Conservation (phyloP, 2,113 vertebrate genomes). For the Strix uralensis region DNA sequence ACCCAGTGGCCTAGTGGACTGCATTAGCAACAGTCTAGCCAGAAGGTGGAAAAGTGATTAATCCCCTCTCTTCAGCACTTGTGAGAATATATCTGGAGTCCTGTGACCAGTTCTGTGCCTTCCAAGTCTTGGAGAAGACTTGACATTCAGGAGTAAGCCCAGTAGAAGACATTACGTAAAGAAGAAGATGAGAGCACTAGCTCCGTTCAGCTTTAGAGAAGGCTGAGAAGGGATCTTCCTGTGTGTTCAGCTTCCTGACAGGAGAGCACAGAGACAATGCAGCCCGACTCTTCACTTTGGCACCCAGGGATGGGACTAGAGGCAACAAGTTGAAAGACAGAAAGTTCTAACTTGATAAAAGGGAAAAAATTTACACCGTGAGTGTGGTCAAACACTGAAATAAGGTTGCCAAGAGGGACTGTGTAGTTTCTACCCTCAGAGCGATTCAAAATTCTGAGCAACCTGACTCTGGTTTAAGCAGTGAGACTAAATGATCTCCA, state of each 20-base stretch:
- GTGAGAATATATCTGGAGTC: not conserved
- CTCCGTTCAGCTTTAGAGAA: not conserved
- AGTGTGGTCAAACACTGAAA: not conserved
- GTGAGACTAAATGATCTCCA: not conserved
- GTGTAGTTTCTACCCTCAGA: not conserved
- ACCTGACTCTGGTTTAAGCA: not conserved
- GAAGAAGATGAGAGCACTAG: not conserved
- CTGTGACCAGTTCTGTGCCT: accelerated
- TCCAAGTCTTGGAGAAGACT: not conserved
- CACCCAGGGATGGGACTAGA: not conserved
- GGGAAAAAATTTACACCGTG: not conserved
- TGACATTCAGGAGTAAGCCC: not conserved
- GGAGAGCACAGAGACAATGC: not conserved
- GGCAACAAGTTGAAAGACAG: not conserved
- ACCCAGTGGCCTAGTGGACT: not conserved
- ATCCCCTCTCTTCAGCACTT: not conserved
- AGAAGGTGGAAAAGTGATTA: not conserved
- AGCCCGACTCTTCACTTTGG: not conserved
- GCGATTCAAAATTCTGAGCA: not conserved
- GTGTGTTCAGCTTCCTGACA: not conserved
- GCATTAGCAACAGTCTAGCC: not conserved
- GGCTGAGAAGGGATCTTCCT: not conserved
- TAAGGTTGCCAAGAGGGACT: not conserved
- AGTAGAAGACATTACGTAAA: not conserved
- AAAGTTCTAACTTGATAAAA: not conserved